Percentiles rank a stretch among this genome's conserved stretches.
Evolutionary conservation across 1,140 invertebrate species (phyloP).

Genomic region (Bactericera cockerelli): DNA sequence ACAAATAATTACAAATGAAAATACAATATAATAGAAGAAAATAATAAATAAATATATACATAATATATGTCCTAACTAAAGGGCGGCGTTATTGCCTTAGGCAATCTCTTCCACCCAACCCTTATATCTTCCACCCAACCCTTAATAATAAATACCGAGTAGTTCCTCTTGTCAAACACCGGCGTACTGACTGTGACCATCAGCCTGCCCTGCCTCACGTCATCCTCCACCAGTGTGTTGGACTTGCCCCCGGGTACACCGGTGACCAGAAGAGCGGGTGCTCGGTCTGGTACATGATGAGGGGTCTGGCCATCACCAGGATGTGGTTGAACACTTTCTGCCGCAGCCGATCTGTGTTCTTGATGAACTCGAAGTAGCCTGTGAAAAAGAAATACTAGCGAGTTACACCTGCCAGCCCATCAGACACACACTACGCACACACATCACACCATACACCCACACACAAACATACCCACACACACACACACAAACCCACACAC

Average conservation of each 20-base stretch:
- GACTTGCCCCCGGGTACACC: slow-evolving; percentile 74
- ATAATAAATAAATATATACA: no score
- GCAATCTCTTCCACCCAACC: no score
- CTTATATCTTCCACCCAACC: no score
- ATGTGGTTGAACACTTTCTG: slow-evolving; percentile 82
- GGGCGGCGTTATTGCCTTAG: no score
- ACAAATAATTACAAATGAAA: no score
- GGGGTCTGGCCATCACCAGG: slow-evolving; percentile 74
- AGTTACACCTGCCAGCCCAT: neutral
- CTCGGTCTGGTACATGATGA: slow-evolving; percentile 77
- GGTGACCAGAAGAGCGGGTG: slow-evolving; percentile 84
- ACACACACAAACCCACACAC: no score
- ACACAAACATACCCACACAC: no score
- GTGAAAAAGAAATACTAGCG: slow-evolving; percentile 13
- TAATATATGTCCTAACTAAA: no score
- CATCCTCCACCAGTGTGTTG: slow-evolving; percentile 32
- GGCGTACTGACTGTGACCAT: slow-evolving; percentile 84
- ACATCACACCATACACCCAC: no score
- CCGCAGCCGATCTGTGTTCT: slow-evolving; percentile 61
- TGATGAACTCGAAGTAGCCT: slow-evolving; percentile 79
- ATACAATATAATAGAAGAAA: no score
- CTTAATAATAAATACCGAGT: no score
- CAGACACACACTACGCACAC: neutral
- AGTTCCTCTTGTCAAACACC: slow-evolving; percentile 80
- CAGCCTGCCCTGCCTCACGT: slow-evolving; percentile 52